Percentiles rank a stretch among this genome's conserved stretches.
These are phyloP conservation scores for Lepidotrigona ventralis DNA, from an alignment of 1,140 invertebrate genomes.

Conservation along the genomic window DNA sequence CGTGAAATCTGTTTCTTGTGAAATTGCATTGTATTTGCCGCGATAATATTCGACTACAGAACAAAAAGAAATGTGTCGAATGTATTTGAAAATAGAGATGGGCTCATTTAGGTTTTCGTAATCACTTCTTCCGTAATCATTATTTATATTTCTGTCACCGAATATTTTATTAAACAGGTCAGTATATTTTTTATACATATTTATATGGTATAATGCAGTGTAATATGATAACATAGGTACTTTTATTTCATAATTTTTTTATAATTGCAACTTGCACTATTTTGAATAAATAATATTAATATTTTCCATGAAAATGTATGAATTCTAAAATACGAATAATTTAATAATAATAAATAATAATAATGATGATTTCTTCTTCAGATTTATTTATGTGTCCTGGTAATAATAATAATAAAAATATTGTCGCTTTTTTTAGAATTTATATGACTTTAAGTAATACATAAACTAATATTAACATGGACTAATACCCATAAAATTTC, in stretches of 20 bases:
- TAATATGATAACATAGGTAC: too few relatives aligned
- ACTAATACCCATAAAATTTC: background rate
- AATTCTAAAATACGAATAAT: background rate
- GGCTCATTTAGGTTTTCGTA: background rate
- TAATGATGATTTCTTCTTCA: too few relatives aligned
- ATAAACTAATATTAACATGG: too few relatives aligned
- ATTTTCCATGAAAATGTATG: background rate
- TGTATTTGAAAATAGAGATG: background rate
- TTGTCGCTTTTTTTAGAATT: too few relatives aligned
- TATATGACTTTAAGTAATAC: too few relatives aligned
- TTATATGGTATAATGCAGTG: too few relatives aligned
- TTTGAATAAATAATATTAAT: background rate
- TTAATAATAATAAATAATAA: too few relatives aligned
- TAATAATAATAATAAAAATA: too few relatives aligned
- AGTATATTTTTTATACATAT: background rate
- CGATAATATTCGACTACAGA: background rate
- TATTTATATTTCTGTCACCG: background rate
- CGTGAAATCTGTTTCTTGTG: accelerated
- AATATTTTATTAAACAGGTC: background rate
- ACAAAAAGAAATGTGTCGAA: background rate
- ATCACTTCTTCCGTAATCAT: background rate
- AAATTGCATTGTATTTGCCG: background rate
- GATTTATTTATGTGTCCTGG: too few relatives aligned
- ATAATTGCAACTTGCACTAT: background rate
- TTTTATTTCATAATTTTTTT: background rate